phyloP scores from a whole-genome alignment of 2,888 invertebrate species.

The Melipona bicolor region DNA sequence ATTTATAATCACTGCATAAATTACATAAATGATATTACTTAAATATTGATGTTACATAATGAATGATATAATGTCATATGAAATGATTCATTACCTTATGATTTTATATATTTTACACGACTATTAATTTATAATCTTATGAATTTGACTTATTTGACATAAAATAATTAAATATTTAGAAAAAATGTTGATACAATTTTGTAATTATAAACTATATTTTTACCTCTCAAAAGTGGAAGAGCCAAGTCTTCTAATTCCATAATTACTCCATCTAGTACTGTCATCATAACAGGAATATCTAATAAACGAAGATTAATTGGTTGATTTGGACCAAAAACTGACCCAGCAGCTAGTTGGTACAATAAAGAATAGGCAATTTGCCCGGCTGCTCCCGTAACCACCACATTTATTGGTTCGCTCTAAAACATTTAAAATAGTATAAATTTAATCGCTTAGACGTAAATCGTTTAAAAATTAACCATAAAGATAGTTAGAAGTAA shows the following conservation, averaged over 20 bases:
- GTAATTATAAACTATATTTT: not conserved
- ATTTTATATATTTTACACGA: not conserved
- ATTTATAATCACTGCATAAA: not conserved
- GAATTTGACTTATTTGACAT: not conserved
- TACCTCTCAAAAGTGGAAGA: constrained; percentile 92
- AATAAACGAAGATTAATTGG: constrained; percentile 94
- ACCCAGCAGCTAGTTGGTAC: constrained; percentile 97
- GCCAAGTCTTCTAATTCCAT: constrained; percentile 99
- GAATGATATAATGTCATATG: not conserved
- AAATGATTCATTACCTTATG: not conserved
- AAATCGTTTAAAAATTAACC: not conserved
- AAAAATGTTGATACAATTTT: not conserved
- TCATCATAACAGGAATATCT: constrained; percentile 98
- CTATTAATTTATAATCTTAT: not conserved
- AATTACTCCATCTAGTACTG: constrained; percentile 98
- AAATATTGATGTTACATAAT: not conserved
- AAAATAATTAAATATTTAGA: not conserved
- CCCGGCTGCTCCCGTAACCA: constrained; percentile 99
- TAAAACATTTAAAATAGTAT: constrained; percentile 77
- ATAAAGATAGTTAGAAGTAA: not conserved
- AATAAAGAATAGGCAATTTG: constrained; percentile 99
- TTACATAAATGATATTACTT: not conserved
- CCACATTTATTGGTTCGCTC: constrained; percentile 95
- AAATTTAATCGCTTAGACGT: not conserved
- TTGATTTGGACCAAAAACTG: constrained; percentile 96